Conservation (phyloP, 1,140 invertebrate genomes). For the Drosophila grimshawi region DNA sequence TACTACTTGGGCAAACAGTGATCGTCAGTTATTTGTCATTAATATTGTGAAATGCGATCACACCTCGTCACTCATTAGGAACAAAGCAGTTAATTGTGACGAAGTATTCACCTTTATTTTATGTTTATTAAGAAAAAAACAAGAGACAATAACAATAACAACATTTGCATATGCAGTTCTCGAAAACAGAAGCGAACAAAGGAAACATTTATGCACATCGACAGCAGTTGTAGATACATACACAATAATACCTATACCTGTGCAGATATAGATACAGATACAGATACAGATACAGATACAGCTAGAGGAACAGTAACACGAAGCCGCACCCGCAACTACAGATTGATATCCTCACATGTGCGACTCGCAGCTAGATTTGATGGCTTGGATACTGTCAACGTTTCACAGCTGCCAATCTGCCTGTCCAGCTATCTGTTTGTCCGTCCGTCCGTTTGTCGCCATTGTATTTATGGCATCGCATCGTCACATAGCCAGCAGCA, state of each 20-base stretch:
- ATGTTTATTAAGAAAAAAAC: background rate
- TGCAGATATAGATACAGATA: constrained; percentile 5
- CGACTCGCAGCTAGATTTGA: constrained; percentile 27
- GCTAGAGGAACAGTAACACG: background rate
- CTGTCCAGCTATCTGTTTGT: constrained; percentile 15
- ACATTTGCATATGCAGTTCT: constrained; percentile 15
- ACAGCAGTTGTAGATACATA: constrained; percentile 14
- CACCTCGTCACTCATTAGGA: constrained; percentile 13
- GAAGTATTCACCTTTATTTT: constrained; percentile 1
- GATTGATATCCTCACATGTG: constrained; percentile 22
- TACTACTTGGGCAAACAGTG: constrained; percentile 7
- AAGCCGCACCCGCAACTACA: constrained; percentile 13
- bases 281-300: constrained; percentile 1
- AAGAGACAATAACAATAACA: constrained; percentile 10
- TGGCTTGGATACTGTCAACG: constrained; percentile 36
- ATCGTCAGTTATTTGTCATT: constrained; percentile 15
- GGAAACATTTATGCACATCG: constrained; percentile 15
- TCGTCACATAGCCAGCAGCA: constrained; percentile 7
- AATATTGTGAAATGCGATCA: constrained; percentile 19
- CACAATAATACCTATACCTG: background rate
- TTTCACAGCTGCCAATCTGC: constrained; percentile 34
- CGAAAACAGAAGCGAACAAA: background rate
- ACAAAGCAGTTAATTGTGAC: constrained; percentile 17
- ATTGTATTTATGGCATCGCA: constrained; percentile 65
- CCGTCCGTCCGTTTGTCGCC: constrained; percentile 31